Evolutionary conservation across 2,888 invertebrate genomes (phyloP).

Genomic region (Autographa pulchrina): DNA sequence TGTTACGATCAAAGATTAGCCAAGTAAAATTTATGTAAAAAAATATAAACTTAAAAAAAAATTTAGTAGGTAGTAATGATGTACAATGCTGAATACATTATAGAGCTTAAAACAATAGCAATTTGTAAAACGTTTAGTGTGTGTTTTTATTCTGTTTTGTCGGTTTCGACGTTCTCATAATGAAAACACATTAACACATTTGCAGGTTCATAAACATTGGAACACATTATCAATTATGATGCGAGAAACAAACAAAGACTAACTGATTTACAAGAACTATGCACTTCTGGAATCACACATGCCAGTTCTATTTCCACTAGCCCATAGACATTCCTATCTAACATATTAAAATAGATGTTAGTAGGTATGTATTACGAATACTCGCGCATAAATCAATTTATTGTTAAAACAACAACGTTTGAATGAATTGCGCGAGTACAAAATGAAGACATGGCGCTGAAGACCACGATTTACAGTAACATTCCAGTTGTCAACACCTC

Average conservation of each 20-base stretch:
- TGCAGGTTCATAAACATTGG: conserved; percentile 24
- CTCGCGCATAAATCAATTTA: conserved; percentile 65
- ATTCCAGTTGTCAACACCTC: conserved; percentile 5
- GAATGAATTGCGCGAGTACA: conserved; percentile 24
- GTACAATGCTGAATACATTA: neutral
- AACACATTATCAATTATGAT: conserved; percentile 32
- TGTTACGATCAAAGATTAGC: conserved; percentile 13
- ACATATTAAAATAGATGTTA: conserved; percentile 63
- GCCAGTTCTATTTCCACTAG: conserved; percentile 66
- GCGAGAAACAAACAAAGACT: conserved; percentile 41
- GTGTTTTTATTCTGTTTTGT: neutral
- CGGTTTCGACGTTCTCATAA: neutral
- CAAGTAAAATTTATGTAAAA: neutral
- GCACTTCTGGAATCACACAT: conserved; percentile 56
- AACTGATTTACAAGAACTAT: conserved; percentile 56
- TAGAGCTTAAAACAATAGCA: neutral
- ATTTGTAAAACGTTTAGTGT: no score
- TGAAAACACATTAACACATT: conserved; percentile 14
- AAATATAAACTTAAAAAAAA: neutral
- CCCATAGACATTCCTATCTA: conserved; percentile 67
- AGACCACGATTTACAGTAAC: conserved; percentile 16
- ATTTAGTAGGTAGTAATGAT: neutral
- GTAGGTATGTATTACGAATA: conserved; percentile 54
- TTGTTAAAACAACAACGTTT: conserved; percentile 58
- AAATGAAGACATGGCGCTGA: conserved; percentile 31